phyloP scores from a whole-genome alignment of 2,888 invertebrate genomes.

The Acanthococcus lagerstroemiae region DNA sequence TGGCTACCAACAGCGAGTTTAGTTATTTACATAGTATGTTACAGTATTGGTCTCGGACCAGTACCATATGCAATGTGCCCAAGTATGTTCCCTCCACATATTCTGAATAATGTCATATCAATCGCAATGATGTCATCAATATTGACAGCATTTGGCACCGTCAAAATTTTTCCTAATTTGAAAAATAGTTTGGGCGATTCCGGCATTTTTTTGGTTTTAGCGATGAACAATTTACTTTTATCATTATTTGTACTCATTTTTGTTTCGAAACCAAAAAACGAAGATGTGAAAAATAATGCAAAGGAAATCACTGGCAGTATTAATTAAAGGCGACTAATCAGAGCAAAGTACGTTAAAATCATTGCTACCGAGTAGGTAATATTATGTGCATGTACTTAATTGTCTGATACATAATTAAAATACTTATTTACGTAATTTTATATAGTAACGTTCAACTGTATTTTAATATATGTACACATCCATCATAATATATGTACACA shows the following conservation, averaged over 20 bases:
- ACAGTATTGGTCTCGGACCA: background rate
- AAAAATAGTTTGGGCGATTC: background rate
- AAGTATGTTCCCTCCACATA: constrained; percentile 1
- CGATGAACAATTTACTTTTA: background rate
- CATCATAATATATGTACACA: too few relatives aligned
- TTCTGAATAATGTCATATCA: background rate
- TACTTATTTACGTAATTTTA: too few relatives aligned
- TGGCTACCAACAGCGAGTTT: background rate
- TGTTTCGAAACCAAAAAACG: constrained; percentile 2
- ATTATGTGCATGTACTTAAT: too few relatives aligned
- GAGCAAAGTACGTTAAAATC: too few relatives aligned
- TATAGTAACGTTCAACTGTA: too few relatives aligned
- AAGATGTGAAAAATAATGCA: too few relatives aligned
- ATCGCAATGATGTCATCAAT: background rate
- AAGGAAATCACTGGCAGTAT: too few relatives aligned
- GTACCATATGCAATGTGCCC: constrained; percentile 1
- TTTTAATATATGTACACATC: too few relatives aligned
- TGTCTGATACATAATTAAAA: too few relatives aligned
- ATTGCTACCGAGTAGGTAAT: too few relatives aligned
- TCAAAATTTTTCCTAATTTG: background rate
- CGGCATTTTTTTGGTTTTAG: constrained; percentile 1
- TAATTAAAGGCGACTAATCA: too few relatives aligned
- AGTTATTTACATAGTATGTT: background rate
- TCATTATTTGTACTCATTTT: background rate
- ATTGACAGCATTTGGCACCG: background rate